Conservation (phyloP, 2,888 invertebrate species). For the Diachrysia chrysitis region DNA sequence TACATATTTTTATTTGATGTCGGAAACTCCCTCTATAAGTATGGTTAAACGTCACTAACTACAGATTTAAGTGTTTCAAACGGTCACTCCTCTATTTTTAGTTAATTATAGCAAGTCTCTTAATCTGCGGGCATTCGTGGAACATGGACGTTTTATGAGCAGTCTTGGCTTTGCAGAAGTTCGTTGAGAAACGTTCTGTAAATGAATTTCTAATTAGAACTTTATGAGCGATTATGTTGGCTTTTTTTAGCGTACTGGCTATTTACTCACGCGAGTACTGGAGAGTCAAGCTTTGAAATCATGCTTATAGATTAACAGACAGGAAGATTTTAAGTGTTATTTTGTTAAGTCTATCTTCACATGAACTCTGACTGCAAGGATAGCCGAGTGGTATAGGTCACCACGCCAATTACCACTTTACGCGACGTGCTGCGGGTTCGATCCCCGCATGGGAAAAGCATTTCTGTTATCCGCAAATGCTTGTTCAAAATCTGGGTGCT, state of each 20-base stretch:
- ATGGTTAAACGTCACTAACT: slow-evolving; percentile 57
- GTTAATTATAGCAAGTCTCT: slow-evolving; percentile 23
- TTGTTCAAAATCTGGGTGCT: too few species aligned
- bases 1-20: slow-evolving; percentile 83
- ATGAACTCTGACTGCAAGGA: too few species aligned
- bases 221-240: background rate
- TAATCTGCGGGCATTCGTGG: slow-evolving; percentile 9
- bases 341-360: too few species aligned
- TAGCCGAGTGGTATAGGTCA: too few species aligned
- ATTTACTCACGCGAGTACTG: background rate
- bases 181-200: background rate
- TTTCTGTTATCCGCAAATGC: too few species aligned
- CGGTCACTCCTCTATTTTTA: slow-evolving; percentile 36
- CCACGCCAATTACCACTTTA: too few species aligned
- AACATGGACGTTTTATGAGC: background rate
- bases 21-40: slow-evolving; percentile 58
- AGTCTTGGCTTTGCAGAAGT: background rate
- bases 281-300: background rate
- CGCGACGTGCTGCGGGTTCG: too few species aligned
- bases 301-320: too few species aligned
- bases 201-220: slow-evolving; percentile 4
- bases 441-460: too few species aligned
- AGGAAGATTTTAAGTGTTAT: too few species aligned
- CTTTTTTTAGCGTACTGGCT: background rate
- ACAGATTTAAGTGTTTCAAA: slow-evolving; percentile 45